Evolutionary conservation across 2,113 vertebrate genomes (phyloP), one percentile per base, ranked within the genome.

Genomic region (Epinephelus cyanopodus): DNA sequence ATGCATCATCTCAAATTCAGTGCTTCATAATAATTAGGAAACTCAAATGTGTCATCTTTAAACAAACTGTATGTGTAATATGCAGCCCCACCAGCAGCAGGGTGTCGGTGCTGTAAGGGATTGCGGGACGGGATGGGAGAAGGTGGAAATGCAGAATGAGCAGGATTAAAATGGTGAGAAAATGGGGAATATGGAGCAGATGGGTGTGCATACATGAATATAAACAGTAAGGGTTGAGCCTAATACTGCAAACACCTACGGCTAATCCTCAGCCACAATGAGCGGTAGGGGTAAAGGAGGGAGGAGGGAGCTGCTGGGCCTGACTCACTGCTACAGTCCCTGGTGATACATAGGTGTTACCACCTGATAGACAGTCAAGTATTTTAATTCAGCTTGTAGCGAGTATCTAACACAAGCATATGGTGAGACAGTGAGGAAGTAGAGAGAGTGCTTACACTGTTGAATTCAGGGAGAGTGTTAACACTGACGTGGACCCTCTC

Each of bases 381-480:
- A 12, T 19, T 74, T 75, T 25, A 60, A 7, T 47, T 64, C 37
- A 80, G 29, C 57, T 54, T 13, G 33, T 19, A 45, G 78, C 13
- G 8, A 18, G 45, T 33, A 50, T 69, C 54, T 8, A 64, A 75
- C 61, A 23, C 25, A 9, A 74, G 37, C 83, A 78, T 63, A 81
- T 63, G 54, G 42, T 33, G 54, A 65, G 82, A 80, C 18, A 1
- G 72, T 33, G 58, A 58, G 25, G 19, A 37, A 9, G 25, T 2
- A 33, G 42, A 19, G 68, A 19, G 62, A 19, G 47, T 17, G 23
- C 92, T 92, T 74, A 95, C 94, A 33, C 86, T 92, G 85, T 91
- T 92, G 68, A 91, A 93, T 82, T 95, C 93, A 12, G 92, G 91
- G 45, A 95, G 84, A 25, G 91, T 92, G 92, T 95, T 93, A 70